Evolutionary conservation across 2,888 invertebrate species (phyloP).

Genomic region (Macrosiphum euphorbiae): DNA sequence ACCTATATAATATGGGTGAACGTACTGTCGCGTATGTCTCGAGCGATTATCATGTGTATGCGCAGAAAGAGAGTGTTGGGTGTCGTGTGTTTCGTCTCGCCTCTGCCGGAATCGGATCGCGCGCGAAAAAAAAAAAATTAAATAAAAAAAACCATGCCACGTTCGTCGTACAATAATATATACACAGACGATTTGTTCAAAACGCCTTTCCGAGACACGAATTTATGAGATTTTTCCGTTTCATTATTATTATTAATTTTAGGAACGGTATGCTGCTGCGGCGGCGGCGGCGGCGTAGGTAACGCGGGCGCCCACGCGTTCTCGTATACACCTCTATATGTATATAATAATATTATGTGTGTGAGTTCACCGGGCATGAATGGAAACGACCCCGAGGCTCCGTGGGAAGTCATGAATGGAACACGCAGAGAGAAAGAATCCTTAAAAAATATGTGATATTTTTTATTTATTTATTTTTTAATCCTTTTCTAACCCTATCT

Average conservation of each 20-base stretch:
- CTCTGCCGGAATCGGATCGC: neutral
- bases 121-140: neutral
- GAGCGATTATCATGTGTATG: neutral
- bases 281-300: slow-evolving; percentile 41
- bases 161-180: neutral
- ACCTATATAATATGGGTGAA: slow-evolving; percentile 43
- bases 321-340: slow-evolving; percentile 12
- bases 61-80: neutral
- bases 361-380: slow-evolving; percentile 48
- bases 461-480: slow-evolving; percentile 30
- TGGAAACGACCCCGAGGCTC: slow-evolving; percentile 62
- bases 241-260: slow-evolving; percentile 40
- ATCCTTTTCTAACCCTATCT: slow-evolving; percentile 28
- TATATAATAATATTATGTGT: slow-evolving; percentile 4
- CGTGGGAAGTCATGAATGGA: slow-evolving; percentile 65
- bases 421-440: slow-evolving; percentile 32
- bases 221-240: slow-evolving; percentile 58
- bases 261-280: slow-evolving; percentile 45
- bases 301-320: slow-evolving; percentile 54
- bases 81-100: slow-evolving; percentile 11
- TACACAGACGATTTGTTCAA: slow-evolving; percentile 19
- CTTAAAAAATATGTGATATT: slow-evolving; percentile 36
- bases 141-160: neutral
- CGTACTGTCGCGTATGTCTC: slow-evolving; percentile 48
- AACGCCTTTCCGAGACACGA: slow-evolving; percentile 41